Conservation (phyloP, 2,797 vertebrate genomes). For the Babyrousa celebensis region DNA sequence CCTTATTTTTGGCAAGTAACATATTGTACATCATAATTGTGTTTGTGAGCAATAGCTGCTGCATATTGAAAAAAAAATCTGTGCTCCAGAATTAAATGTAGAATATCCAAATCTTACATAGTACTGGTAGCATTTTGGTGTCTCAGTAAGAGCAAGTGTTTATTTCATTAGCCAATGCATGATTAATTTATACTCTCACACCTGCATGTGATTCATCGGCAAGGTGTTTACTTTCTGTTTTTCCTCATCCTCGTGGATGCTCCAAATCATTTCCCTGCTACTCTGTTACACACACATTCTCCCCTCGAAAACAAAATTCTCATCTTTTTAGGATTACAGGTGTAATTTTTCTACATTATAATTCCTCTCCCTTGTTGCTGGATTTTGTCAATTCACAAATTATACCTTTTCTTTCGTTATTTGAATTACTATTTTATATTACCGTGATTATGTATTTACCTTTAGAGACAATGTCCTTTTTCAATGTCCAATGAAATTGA, state of each 20-base stretch:
- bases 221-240: background rate
- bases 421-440: background rate
- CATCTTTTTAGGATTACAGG: background rate
- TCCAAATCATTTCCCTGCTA: background rate
- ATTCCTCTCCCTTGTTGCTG: background rate
- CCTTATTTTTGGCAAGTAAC: background rate
- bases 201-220: accelerated
- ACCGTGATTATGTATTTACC: background rate
- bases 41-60: background rate
- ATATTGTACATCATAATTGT: background rate
- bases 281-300: background rate
- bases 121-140: background rate
- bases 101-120: background rate
- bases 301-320: background rate
- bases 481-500: background rate
- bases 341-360: background rate
- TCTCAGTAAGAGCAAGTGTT: background rate
- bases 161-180: background rate
- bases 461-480: background rate
- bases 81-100: background rate
- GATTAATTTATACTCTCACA: background rate
- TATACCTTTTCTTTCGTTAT: background rate
- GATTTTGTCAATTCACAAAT: background rate
- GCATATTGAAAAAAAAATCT: background rate
- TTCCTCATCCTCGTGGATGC: background rate